Evolutionary conservation across 1,140 invertebrate genomes (phyloP).

Genomic region (Ditylenchus dipsaci): DNA sequence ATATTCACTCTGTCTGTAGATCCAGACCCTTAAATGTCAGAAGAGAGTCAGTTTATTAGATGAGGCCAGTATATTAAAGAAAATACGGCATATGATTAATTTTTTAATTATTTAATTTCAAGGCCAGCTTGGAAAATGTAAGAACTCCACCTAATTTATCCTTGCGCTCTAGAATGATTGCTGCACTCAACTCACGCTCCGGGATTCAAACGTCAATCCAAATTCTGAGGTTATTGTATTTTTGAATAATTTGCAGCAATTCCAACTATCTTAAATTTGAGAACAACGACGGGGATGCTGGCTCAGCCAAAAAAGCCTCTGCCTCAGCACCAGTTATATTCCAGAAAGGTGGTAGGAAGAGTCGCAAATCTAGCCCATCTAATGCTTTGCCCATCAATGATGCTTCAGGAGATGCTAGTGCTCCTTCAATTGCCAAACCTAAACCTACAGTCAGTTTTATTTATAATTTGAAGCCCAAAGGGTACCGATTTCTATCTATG

Average conservation of each 20-base stretch:
- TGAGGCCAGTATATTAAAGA: no score
- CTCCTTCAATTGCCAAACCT: no score
- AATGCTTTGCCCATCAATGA: no score
- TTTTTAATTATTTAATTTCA: slow-evolving; percentile 14
- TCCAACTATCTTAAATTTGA: background rate
- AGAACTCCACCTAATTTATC: slow-evolving; percentile 43
- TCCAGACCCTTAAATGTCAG: no score
- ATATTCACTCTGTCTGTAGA: no score
- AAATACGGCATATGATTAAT: no score
- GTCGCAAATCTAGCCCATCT: background rate
- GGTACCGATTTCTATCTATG: no score
- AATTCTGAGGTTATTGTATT: slow-evolving; percentile 1
- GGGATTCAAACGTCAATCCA: slow-evolving; percentile 17
- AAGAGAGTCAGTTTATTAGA: no score
- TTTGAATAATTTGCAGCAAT: background rate
- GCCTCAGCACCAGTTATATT: slow-evolving; percentile 10
- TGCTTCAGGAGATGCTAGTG: no score
- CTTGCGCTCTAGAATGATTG: slow-evolving; percentile 42
- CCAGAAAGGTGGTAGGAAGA: slow-evolving; percentile 14
- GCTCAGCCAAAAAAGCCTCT: background rate
- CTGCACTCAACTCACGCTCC: slow-evolving; percentile 35
- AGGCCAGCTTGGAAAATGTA: slow-evolving; percentile 22
- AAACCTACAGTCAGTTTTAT: no score
- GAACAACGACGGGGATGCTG: slow-evolving; percentile 8
- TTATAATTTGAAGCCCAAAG: no score